These are phyloP conservation scores for Drosophila leonis DNA, from an alignment of 2,888 invertebrate genomes.

Conservation along the genomic window DNA sequence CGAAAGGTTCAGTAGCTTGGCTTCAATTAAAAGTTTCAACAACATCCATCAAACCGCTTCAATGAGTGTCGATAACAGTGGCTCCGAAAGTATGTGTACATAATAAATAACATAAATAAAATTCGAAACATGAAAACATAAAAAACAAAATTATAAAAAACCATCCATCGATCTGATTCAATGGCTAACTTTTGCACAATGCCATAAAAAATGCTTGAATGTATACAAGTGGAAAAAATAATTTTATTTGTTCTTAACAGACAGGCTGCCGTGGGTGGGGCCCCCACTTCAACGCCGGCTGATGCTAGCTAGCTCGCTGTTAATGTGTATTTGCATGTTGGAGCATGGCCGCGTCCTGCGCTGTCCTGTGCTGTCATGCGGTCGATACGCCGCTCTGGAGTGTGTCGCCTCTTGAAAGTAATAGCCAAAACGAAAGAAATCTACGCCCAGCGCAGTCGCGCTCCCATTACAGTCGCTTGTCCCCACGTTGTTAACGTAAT, in stretches of 20 bases:
- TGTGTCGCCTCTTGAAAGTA: conserved; percentile 76
- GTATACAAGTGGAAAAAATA: conserved; percentile 63
- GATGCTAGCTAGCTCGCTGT: conserved; percentile 31
- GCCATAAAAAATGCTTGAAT: conserved; percentile 47
- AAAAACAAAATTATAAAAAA: conserved; percentile 38
- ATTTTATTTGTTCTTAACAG: conserved; percentile 58
- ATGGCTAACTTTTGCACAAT: conserved; percentile 61
- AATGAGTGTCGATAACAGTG: conserved; percentile 76
- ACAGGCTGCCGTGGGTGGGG: background rate
- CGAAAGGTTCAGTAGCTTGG: conserved; percentile 45
- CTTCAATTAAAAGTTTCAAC: conserved; percentile 78
- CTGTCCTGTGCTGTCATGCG: conserved; percentile 50
- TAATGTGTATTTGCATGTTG: conserved; percentile 76
- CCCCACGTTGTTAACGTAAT: conserved; percentile 83
- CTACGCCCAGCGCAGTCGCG: conserved; percentile 33
- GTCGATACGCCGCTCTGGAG: conserved; percentile 51
- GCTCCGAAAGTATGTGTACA: conserved; percentile 55
- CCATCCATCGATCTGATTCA: conserved; percentile 53
- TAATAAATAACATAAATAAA: conserved; percentile 65
- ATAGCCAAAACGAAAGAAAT: conserved; percentile 72
- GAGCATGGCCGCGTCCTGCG: conserved; percentile 47
- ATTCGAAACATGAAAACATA: conserved; percentile 37
- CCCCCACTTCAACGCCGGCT: conserved; percentile 6
- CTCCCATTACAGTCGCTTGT: conserved; percentile 57
- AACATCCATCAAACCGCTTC: conserved; percentile 60